phyloP scores from a whole-genome alignment of 2,113 vertebrate genomes.

The Meles meles region DNA sequence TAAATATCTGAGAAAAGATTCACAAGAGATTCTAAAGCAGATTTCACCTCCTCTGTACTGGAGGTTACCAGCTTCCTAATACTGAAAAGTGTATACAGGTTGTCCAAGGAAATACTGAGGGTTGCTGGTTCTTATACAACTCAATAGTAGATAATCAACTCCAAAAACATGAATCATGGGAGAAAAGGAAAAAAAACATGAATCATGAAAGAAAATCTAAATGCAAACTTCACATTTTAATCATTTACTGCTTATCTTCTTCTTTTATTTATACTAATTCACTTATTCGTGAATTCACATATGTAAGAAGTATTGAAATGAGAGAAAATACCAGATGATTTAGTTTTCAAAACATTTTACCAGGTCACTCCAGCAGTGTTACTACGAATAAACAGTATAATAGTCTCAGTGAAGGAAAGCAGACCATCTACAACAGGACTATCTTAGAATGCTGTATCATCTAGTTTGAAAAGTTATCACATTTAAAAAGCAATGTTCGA shows the following conservation, averaged over 20 bases:
- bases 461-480: background rate
- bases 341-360: constrained; percentile 27
- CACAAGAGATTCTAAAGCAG: background rate
- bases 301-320: background rate
- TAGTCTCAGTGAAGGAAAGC: background rate
- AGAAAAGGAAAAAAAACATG: background rate
- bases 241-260: background rate
- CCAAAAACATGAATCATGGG: background rate
- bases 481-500: constrained; percentile 20
- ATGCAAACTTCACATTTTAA: background rate
- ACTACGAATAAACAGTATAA: background rate
- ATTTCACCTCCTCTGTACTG: background rate
- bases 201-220: background rate
- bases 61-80: background rate
- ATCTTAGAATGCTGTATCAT: background rate
- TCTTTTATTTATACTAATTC: background rate
- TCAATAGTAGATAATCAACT: background rate
- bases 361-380: background rate
- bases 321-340: constrained; percentile 11
- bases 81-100: background rate
- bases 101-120: background rate
- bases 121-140: background rate
- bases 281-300: background rate
- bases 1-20: background rate
- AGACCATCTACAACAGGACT: background rate